These are phyloP conservation scores for Stichopus horrens DNA, from an alignment of 53 echinoderm and acorn worm species.

Conservation along the genomic window DNA sequence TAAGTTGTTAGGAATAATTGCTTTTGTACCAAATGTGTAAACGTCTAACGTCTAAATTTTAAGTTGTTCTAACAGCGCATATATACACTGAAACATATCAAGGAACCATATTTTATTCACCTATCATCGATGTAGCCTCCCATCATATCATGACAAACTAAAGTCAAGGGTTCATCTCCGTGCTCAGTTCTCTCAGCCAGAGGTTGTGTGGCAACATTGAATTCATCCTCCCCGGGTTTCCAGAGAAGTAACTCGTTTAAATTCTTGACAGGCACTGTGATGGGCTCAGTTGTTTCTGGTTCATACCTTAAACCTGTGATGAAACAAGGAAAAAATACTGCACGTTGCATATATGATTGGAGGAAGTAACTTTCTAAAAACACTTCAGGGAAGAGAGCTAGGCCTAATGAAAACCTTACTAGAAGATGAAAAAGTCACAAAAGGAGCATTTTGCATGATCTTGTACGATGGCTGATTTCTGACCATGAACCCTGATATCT, in stretches of 20 bases:
- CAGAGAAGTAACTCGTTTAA: constrained; percentile 82
- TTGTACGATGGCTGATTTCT: too few species aligned
- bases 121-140: constrained; percentile 94
- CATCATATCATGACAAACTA: constrained; percentile 97
- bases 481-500: too few species aligned
- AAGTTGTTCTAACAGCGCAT: too few species aligned
- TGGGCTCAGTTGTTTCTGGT: constrained; percentile 85
- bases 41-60: too few species aligned
- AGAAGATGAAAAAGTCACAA: too few species aligned
- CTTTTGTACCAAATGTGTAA: too few species aligned
- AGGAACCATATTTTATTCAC: constrained; percentile 33
- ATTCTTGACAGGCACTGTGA: constrained; percentile 78
- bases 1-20: too few species aligned
- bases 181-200: constrained; percentile 57
- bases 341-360: not conserved
- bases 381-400: too few species aligned
- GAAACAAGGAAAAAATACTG: not conserved
- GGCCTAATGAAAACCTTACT: too few species aligned
- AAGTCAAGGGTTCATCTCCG: constrained; percentile 68
- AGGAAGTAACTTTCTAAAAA: too few species aligned
- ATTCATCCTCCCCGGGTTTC: constrained; percentile 79
- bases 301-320: constrained; percentile 65
- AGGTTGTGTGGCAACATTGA: constrained; percentile 69
- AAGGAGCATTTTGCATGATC: too few species aligned
- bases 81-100: too few species aligned